Conservation (phyloP, 23 tunicate genomes). For the Halocynthia aurantium region DNA sequence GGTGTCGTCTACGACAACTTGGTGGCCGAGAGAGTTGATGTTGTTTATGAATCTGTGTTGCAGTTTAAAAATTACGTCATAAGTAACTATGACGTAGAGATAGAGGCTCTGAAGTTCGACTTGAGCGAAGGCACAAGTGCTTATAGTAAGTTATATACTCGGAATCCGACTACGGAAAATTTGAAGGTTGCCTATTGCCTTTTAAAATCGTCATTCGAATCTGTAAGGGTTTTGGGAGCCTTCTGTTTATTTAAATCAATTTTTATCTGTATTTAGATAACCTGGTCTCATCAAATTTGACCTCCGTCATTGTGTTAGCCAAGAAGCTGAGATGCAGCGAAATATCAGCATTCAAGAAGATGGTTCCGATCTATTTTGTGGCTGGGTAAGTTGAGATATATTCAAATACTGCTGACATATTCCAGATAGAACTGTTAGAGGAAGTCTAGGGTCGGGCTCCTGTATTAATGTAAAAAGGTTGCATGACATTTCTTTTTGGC, state of each 20-base stretch:
- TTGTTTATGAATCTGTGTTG: too few relatives aligned
- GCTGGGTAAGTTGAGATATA: conserved; percentile 20
- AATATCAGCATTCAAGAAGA: conserved; percentile 18
- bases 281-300: background rate
- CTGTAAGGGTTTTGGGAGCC: too few relatives aligned
- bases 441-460: too few relatives aligned
- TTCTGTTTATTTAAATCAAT: too few relatives aligned
- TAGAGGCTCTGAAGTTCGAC: background rate
- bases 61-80: too few relatives aligned
- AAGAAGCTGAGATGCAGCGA: conserved; percentile 32
- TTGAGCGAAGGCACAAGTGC: background rate
- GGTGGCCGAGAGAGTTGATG: too few relatives aligned
- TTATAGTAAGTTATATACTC: background rate
- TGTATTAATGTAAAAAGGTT: background rate
- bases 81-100: background rate
- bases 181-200: too few relatives aligned
- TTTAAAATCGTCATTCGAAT: too few relatives aligned
- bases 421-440: background rate
- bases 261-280: too few relatives aligned
- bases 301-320: conserved; percentile 6
- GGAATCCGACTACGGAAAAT: background rate
- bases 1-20: too few relatives aligned
- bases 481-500: background rate
- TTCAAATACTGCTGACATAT: background rate
- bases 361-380: conserved; percentile 33